Conservation (phyloP, 2,113 vertebrate genomes). For the Toxotes jaculatrix region DNA sequence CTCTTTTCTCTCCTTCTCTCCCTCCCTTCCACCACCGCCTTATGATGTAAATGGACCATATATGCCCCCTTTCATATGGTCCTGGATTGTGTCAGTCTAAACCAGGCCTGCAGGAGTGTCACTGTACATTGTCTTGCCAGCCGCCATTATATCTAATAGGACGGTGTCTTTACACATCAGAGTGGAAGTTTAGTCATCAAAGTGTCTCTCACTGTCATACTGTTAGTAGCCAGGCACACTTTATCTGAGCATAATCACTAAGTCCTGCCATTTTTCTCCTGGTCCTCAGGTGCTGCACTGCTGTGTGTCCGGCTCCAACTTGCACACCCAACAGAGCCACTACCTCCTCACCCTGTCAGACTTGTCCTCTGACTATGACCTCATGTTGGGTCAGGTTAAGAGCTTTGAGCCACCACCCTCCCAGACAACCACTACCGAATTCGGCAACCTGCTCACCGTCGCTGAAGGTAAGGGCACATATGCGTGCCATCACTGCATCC, state of each 20-base stretch:
- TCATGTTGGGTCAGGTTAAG: conserved; percentile 90
- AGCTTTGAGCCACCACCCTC: conserved; percentile 87
- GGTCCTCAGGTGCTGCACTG: conserved; percentile 92
- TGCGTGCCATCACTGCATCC: not conserved
- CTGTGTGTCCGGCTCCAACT: conserved; percentile 93
- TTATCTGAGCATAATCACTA: conserved; percentile 17
- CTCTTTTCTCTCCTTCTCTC: conserved; percentile 50
- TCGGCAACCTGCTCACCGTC: conserved; percentile 94
- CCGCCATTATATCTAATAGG: conserved; percentile 6
- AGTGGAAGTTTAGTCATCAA: conserved; percentile 35
- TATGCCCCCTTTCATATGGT: conserved; percentile 55
- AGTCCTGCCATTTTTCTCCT: not conserved
- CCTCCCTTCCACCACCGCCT: conserved; percentile 47
- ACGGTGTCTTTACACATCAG: not conserved
- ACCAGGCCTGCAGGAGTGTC: conserved; percentile 35
- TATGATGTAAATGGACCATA: conserved; percentile 74
- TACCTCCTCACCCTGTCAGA: conserved; percentile 94
- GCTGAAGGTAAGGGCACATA: conserved; percentile 89
- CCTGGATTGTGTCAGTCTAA: conserved; percentile 35
- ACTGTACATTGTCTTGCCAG: conserved; percentile 31
- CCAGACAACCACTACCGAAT: conserved; percentile 82
- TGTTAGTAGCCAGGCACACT: not conserved
- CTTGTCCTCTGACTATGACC: conserved; percentile 91
- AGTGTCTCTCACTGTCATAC: not conserved
- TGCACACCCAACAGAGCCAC: conserved; percentile 94